Evolutionary conservation across 2,888 invertebrate species (phyloP), one percentile per base, ranked within the genome.

Genomic region (Meloe dianella): DNA sequence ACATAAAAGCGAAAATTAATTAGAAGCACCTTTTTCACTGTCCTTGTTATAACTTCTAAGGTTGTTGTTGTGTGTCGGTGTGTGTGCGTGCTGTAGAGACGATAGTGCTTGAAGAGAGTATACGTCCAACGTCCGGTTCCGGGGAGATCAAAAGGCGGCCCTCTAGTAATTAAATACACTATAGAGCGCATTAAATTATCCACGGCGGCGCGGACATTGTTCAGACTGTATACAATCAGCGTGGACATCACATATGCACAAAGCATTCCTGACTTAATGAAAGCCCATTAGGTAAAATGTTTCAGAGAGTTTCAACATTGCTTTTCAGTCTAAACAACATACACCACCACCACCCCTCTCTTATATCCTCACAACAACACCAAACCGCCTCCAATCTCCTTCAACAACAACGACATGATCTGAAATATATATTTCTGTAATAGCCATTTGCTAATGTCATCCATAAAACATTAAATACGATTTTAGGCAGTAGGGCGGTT

Each of bases 221-320:
- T 72, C 77, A 75, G 79, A 78, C 77, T 78, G 79, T 78, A 80
- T 79, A 80, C 80, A 81, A 81, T 81, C 80, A 81, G 78, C 80
- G 79, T 78, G 80, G 80, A 82, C 82, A 81, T 83, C 82, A 81
- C 82, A 82, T 82, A 83, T 83, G 82, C 82, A 83, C 82, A 83
- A 83, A 83, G 83, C 82, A 82, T 83, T 82, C 81, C 82, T 78
- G 79, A 79, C 81, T 81, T 82, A 83, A 83, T 83, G 82, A 83
- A 83, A 82, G 81, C 79, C 82, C 82, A 82, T 83, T 83, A 82
- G 82, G 81, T 82, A 82, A 82, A 83, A 81, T 81, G 82, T 80
- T 82, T 80, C 80, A 77, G 76, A 77, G 76, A 77, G 77, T 75
- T 69, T 67, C 68, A 66, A 54, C 64, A 68, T 67, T 68, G 58